Conservation (phyloP, 2,113 vertebrate species). For the Casuarius casuarius region DNA sequence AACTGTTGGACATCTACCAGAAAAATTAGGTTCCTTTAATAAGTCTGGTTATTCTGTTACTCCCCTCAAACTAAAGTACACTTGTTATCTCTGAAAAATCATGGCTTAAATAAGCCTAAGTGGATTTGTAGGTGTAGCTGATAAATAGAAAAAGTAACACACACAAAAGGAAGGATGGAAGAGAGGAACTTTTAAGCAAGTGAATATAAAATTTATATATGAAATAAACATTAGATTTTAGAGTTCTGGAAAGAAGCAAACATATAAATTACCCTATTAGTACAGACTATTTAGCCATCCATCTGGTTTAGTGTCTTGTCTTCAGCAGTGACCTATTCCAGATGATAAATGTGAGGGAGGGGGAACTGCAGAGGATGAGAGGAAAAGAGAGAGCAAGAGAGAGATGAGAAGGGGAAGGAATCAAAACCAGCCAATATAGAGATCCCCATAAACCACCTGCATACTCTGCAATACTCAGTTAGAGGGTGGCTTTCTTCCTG, state of each 20-base stretch:
- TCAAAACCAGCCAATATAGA: background rate
- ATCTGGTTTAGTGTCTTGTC: conserved; percentile 58
- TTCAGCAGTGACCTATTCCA: conserved; percentile 52
- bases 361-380: background rate
- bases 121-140: conserved; percentile 12
- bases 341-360: conserved; percentile 4
- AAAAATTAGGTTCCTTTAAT: background rate
- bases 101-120: background rate
- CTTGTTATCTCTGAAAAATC: background rate
- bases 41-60: background rate
- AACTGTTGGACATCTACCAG: background rate
- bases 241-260: conserved; percentile 56
- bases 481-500: conserved; percentile 5
- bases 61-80: background rate
- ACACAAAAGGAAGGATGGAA: conserved; percentile 11
- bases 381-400: background rate
- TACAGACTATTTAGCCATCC: conserved; percentile 23
- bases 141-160: conserved; percentile 9
- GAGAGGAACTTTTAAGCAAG: background rate
- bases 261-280: conserved; percentile 51
- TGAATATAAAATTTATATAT: conserved; percentile 51
- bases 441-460: background rate
- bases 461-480: background rate
- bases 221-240: background rate
- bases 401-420: background rate